phyloP scores from a whole-genome alignment of 2,797 vertebrate species.

The Corythornis leucogaster region DNA sequence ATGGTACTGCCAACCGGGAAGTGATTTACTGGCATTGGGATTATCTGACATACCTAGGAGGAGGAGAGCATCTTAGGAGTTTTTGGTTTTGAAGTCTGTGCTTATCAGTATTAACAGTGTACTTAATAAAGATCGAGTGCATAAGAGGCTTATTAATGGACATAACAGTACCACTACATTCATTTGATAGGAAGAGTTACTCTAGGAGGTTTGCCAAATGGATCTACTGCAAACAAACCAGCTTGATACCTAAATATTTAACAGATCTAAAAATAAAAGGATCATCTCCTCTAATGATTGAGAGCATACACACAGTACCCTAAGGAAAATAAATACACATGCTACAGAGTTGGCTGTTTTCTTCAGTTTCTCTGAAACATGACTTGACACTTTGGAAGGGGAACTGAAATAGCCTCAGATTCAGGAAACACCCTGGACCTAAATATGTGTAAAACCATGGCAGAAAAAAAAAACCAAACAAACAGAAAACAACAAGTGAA shows the following conservation, averaged over 20 bases:
- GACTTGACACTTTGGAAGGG: not conserved
- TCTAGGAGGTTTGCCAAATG: not conserved
- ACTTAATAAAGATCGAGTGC: not conserved
- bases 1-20: constrained; percentile 95
- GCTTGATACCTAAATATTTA: not conserved
- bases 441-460: not conserved
- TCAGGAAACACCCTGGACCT: not conserved
- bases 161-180: not conserved
- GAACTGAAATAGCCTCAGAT: not conserved
- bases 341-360: not conserved
- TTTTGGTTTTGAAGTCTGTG: not conserved
- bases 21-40: constrained; percentile 94
- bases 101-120: constrained; percentile 5
- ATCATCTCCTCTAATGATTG: not conserved
- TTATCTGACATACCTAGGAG: constrained; percentile 91
- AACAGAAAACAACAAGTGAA: not conserved
- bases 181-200: not conserved
- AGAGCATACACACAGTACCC: not conserved
- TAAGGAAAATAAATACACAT: not conserved
- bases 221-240: not conserved
- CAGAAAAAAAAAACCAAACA: not conserved
- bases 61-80: not conserved
- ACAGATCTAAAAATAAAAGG: not conserved
- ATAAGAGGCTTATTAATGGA: not conserved
- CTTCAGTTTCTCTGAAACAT: not conserved